Evolutionary conservation across 2,888 invertebrate species (phyloP), one percentile per base, ranked within the genome.

Genomic region (Oscheius sp.): DNA sequence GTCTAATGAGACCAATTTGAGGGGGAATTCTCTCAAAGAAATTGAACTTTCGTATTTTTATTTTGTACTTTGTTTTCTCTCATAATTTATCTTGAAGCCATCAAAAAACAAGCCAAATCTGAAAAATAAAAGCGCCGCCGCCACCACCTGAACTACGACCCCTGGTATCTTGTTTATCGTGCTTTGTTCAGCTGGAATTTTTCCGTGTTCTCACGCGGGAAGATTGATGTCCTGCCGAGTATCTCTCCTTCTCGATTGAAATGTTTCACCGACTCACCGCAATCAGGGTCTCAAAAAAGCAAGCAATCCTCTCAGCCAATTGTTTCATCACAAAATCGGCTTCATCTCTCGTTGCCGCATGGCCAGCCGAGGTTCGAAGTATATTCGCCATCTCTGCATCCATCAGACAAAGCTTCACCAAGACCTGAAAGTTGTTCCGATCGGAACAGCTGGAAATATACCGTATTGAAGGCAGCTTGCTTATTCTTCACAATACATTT

Each of bases 321-420:
- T 65, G 37, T 12, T 65, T 45, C 23, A 72, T 55, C 0, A 72
- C 69, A 37, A 72, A 72, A 46, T 72, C 69, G 10, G 52, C 31
- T 29, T 72, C 72, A n/a, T 58, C 72, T 20, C 65, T 63, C 3
- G 58, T 52, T 10, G 37, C 46, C 15, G 66, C 52, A 45, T 69
- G 66, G 15, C 33, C 29, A 12, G 58, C 65, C 31, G 29, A 42
- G n/a, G 53, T 37, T n/a, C 34, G 53, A n/a, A 66, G 27, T 3
- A 66, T 45, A 8, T 27, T 33, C 10, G 45, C 46, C 66, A 66
- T 55, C 4, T 50, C 55, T 15, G 34, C 15, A 45, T 66, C 57
- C n/a, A 55, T 27, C 15, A 33, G 20, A 33, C 46, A 48, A 33
- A 66, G 27, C n/a, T 53, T 45, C n/a, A 55, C 31, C 12, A 66